phyloP scores from a whole-genome alignment of 2,113 vertebrate genomes.

The Neotoma lepida region DNA sequence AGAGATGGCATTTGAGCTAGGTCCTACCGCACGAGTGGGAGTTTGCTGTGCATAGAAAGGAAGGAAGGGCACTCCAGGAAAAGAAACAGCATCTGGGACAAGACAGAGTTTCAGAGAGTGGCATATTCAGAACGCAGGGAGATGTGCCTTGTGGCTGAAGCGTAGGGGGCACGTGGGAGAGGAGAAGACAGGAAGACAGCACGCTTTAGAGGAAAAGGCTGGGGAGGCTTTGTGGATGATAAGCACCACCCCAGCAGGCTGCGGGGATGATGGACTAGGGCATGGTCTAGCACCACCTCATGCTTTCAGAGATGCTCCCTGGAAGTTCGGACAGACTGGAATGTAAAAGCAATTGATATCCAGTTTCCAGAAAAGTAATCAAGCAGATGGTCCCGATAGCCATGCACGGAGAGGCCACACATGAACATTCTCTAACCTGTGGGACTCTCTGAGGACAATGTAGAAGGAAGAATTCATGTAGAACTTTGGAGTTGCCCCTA shows the following conservation, averaged over 20 bases:
- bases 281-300: background rate
- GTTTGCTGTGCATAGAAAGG: constrained; percentile 54
- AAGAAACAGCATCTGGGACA: constrained; percentile 78
- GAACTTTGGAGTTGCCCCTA: background rate
- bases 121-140: constrained; percentile 68
- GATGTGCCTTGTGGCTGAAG: constrained; percentile 53
- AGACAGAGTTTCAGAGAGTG: constrained; percentile 60
- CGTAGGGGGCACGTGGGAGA: constrained; percentile 66
- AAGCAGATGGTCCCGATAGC: background rate
- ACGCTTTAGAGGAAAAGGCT: background rate
- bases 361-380: background rate
- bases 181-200: constrained; percentile 47
- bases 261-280: background rate
- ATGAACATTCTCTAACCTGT: background rate
- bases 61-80: constrained; percentile 76
- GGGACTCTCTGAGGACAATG: background rate
- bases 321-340: background rate
- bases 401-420: background rate
- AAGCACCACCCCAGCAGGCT: background rate
- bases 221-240: background rate
- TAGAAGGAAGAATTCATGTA: background rate
- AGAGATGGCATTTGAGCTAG: constrained; percentile 66
- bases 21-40: constrained; percentile 68
- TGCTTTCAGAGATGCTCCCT: background rate
- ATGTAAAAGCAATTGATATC: background rate